A percentile compares a stretch with the other conserved stretches of the same genome.
These are phyloP conservation scores for Drepanosiphum platanoidis DNA, from an alignment of 2,888 invertebrate species.

Conservation along the genomic window DNA sequence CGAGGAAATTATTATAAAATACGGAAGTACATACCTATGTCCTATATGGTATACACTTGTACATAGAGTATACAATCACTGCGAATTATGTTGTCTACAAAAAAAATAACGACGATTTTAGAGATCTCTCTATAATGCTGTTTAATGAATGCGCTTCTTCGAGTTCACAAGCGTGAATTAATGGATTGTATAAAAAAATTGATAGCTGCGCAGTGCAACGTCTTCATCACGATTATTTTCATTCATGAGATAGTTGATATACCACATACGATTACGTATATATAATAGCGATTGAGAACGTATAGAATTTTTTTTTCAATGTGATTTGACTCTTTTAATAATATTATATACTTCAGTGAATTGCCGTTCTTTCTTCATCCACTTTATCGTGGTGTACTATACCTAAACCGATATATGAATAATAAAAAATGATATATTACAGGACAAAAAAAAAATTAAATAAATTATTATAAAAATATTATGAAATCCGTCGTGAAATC, in stretches of 20 bases:
- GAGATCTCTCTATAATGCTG: not conserved
- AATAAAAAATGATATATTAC: not conserved
- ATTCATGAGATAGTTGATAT: slow-evolving; percentile 14
- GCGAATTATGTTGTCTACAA: no score
- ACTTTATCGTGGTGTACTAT: not conserved
- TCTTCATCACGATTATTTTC: slow-evolving; percentile 30
- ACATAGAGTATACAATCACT: no score
- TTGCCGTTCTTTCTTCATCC: not conserved
- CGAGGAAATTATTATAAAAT: no score
- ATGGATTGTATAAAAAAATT: not conserved
- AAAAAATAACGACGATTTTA: not conserved
- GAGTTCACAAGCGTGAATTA: not conserved
- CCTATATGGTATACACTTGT: no score
- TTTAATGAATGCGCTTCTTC: not conserved
- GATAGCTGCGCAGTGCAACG: not conserved
- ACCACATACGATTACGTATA: slow-evolving; percentile 4
- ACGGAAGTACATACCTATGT: no score
- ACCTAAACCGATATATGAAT: no score
- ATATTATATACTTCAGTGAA: no score
- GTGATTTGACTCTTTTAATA: not conserved
- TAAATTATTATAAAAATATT: not conserved
- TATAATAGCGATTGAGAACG: not conserved
- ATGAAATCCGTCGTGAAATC: not conserved
- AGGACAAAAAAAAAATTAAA: not conserved
- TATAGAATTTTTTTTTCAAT: slow-evolving; percentile 10